Base-by-base conservation (phyloP, 1,140 invertebrate genomes). In the Maconellicoccus hirsutus region DNA sequence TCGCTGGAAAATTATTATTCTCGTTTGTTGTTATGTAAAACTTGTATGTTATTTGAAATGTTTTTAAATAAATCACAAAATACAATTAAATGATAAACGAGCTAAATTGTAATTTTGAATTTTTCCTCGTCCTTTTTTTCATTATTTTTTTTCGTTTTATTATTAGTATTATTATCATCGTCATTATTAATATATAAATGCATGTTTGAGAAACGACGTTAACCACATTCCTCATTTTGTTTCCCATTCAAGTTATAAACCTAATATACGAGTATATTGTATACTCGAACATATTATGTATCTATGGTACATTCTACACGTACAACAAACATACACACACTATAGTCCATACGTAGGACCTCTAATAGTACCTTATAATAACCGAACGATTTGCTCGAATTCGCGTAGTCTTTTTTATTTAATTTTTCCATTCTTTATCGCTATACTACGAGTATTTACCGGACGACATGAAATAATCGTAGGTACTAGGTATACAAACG, bases 1-100 rank as follows among this genome's bases (percentile, higher is more conserved):
- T 23, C 19, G 22, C 2, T 25, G 61, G 61, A 23, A 66, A 66
- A 66, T 66, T 66, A 66, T 66, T 66, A 66, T 26, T 25, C 61
- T 66, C 61, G 61, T 66, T 66, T 66, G 22, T 66, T 10, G 42
- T 52, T 52, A 52, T 52, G 42, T 52, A 52, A 52, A 52, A 52
- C 42, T 52, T 52, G 42, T 52, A 52, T 8, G 42, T 16, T 52
- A 52, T 52, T 52, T 16, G 6, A 66, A 66, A 66, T 22, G 25
- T 26, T 25, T n/a, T 25, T 25, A 66, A 66, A 66, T 66, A 66
- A 66, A 66, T 66, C 61, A 66, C 21, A 23, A 25, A 59, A 66
- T 26, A 66, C 61, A 66, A 66, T 66, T 66, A 66, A 66, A 66
- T 66, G 25, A 66, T 66, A 66, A 66, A 66, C 61, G 61, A 66